phyloP scores from a whole-genome alignment of 2,888 invertebrate genomes.

The Amphiduros pacificus region DNA sequence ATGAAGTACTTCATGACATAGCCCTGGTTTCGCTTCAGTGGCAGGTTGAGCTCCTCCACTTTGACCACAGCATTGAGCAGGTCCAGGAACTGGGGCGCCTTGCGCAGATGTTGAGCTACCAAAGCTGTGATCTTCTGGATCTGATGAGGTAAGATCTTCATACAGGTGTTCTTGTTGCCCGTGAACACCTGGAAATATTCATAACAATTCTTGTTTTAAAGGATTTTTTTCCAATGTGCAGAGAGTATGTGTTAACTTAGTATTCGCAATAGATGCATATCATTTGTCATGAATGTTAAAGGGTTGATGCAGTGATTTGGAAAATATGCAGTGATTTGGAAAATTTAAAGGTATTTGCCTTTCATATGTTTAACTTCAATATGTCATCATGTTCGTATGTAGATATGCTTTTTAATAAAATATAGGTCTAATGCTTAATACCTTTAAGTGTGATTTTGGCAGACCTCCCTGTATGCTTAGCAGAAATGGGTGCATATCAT shows the following conservation, averaged over 20 bases:
- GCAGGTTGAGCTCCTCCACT: slow-evolving; percentile 55
- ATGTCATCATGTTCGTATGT: too few species aligned
- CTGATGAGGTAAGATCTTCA: slow-evolving; percentile 52
- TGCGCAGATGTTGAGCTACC: slow-evolving; percentile 42
- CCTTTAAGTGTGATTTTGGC: neutral
- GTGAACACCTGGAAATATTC: slow-evolving; percentile 50
- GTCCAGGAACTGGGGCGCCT: slow-evolving; percentile 54
- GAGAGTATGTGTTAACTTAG: too few species aligned
- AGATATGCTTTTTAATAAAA: neutral
- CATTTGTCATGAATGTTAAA: too few species aligned
- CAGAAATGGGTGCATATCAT: too few species aligned
- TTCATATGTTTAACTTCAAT: neutral
- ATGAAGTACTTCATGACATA: slow-evolving; percentile 59
- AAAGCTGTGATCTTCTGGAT: slow-evolving; percentile 51
- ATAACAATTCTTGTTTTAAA: too few species aligned
- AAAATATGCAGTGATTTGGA: too few species aligned
- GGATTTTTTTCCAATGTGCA: too few species aligned
- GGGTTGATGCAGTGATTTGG: too few species aligned
- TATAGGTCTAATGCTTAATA: too few species aligned
- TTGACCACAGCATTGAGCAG: slow-evolving; percentile 55
- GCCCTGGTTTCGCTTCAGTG: slow-evolving; percentile 56
- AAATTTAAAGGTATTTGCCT: too few species aligned
- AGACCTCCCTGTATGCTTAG: too few species aligned
- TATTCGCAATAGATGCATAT: too few species aligned
- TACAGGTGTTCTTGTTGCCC: slow-evolving; percentile 53